Evolutionary conservation across 2,113 vertebrate species (phyloP).

Genomic region (Cepphus grylle): DNA sequence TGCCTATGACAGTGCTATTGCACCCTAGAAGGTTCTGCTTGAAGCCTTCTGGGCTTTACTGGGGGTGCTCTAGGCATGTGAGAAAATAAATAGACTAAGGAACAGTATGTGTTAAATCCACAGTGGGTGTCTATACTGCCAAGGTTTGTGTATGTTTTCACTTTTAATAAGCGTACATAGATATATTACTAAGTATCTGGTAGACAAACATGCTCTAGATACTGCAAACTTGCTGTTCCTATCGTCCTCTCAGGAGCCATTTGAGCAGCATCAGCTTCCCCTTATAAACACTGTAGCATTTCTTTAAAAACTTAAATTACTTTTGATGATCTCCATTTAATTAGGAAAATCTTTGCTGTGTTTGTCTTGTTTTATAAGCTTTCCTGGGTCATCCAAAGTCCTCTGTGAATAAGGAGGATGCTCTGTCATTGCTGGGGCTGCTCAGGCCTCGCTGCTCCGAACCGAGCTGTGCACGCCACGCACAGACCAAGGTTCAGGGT

Average conservation of each 20-base stretch:
- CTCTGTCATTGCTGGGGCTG: background rate
- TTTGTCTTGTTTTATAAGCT: background rate
- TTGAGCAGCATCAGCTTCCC: background rate
- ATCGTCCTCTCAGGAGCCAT: constrained; percentile 33
- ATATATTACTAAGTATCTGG: background rate
- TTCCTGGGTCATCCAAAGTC: background rate
- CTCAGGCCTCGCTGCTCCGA: background rate
- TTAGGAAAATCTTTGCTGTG: constrained; percentile 2
- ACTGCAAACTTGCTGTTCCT: background rate
- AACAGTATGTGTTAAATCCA: background rate
- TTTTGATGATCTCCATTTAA: constrained; percentile 44
- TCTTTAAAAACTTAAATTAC: constrained; percentile 30
- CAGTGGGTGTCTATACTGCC: background rate
- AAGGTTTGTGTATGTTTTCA: background rate
- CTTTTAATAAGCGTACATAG: constrained; percentile 22
- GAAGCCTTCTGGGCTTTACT: constrained; percentile 9
- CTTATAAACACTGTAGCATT: background rate
- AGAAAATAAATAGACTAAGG: constrained; percentile 30
- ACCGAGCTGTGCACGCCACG: rapidly evolving
- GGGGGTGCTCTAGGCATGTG: background rate
- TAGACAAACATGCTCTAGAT: background rate
- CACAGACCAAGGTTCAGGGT: background rate
- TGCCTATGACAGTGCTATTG: constrained; percentile 22
- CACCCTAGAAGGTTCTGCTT: constrained; percentile 23
- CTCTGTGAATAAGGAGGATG: background rate